phyloP scores from a whole-genome alignment of 2,888 invertebrate genomes.

The Euphydryas editha region DNA sequence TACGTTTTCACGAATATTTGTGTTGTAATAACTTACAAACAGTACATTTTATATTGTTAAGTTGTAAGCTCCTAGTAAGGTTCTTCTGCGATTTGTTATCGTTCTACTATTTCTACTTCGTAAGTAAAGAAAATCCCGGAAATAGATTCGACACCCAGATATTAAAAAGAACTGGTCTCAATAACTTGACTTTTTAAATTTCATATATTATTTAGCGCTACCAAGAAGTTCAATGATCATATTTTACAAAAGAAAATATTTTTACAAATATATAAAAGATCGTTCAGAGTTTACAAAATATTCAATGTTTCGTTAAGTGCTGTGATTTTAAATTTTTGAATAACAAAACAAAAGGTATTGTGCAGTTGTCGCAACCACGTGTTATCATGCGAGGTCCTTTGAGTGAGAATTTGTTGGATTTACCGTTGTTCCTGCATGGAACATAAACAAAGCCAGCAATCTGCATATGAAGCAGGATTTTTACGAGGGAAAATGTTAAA shows the following conservation, averaged over 20 bases:
- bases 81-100: conserved; percentile 14
- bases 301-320: conserved; percentile 27
- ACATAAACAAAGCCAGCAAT: conserved; percentile 41
- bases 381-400: conserved; percentile 42
- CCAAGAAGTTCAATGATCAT: too few species aligned
- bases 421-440: conserved; percentile 32
- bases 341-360: conserved; percentile 41
- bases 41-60: conserved; percentile 27
- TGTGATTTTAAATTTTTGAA: conserved; percentile 34
- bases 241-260: neutral
- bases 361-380: conserved; percentile 37
- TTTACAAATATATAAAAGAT: neutral
- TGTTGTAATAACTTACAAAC: conserved; percentile 33
- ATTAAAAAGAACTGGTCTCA: too few species aligned
- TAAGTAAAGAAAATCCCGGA: too few species aligned
- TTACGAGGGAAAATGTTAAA: conserved; percentile 34
- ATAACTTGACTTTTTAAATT: too few species aligned
- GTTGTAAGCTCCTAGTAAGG: conserved; percentile 9
- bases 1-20: conserved; percentile 37
- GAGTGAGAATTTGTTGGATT: conserved; percentile 42
- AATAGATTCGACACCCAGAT: too few species aligned
- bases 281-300: conserved; percentile 19
- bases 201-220: too few species aligned
- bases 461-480: conserved; percentile 41
- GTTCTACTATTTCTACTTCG: neutral